These are phyloP conservation scores for Nephila pilipes DNA, from an alignment of 1,140 invertebrate species.

Conservation along the genomic window DNA sequence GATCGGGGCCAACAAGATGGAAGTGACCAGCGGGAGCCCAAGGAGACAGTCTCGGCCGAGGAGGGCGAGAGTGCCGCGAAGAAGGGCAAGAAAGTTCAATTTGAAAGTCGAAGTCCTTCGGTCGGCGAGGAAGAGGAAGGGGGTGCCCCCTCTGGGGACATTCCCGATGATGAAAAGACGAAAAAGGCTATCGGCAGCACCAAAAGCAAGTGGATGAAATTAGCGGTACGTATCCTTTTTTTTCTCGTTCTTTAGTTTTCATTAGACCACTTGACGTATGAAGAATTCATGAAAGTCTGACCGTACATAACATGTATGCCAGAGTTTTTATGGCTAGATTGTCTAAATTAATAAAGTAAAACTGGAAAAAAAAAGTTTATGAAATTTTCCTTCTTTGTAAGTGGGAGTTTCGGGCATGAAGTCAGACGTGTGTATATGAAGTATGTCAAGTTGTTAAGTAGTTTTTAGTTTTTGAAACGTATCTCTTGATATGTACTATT, in stretches of 20 bases:
- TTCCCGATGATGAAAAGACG: neutral
- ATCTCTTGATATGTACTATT: no score
- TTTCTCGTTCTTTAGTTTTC: neutral
- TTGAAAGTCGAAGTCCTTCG: conserved; percentile 48
- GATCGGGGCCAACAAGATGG: conserved; percentile 27
- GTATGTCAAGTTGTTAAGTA: no score
- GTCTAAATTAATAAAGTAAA: no score
- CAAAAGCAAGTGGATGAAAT: conserved; percentile 76
- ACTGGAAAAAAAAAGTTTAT: no score
- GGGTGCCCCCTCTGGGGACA: neutral
- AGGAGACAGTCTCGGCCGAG: neutral
- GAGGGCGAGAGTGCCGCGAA: conserved; percentile 15
- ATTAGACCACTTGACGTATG: neutral
- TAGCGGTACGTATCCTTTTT: conserved; percentile 65
- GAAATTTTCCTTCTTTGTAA: no score
- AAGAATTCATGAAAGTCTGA: no score
- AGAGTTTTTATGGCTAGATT: no score
- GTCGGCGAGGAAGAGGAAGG: conserved; percentile 9
- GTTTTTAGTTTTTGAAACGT: no score
- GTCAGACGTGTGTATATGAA: no score
- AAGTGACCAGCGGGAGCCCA: conserved; percentile 16
- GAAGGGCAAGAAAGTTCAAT: conserved; percentile 74
- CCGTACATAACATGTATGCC: no score
- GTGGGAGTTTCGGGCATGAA: no score
- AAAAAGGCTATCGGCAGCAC: conserved; percentile 66